phyloP scores from a whole-genome alignment of 2,888 invertebrate genomes.

The Drosophila melanocephala region DNA sequence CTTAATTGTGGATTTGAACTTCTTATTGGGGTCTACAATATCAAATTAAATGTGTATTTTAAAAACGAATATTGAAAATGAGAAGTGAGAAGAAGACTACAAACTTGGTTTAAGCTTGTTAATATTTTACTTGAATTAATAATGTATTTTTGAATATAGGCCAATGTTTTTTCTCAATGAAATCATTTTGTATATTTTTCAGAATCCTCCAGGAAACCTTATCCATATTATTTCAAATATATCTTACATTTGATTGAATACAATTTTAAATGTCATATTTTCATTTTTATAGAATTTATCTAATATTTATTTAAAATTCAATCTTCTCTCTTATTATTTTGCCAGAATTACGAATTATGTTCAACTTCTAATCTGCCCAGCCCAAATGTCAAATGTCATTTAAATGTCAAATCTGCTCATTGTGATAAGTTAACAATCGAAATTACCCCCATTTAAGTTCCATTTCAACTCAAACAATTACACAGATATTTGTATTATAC shows the following conservation, averaged over 20 bases:
- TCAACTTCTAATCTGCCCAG: constrained; percentile 35
- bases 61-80: neutral
- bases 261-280: neutral
- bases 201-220: neutral
- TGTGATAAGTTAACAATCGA: constrained; percentile 71
- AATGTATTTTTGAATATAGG: neutral
- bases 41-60: neutral
- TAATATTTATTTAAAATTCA: neutral
- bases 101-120: too few species aligned
- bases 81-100: neutral
- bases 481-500: constrained; percentile 8
- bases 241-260: neutral
- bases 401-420: constrained; percentile 70
- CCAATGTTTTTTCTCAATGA: neutral
- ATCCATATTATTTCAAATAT: neutral
- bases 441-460: constrained; percentile 48
- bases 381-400: constrained; percentile 67
- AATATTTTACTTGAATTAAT: neutral
- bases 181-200: neutral
- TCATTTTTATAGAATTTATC: neutral
- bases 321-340: neutral
- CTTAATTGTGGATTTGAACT: neutral
- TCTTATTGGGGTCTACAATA: neutral
- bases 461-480: constrained; percentile 16
- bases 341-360: neutral